Evolutionary conservation across 2,113 vertebrate species (phyloP).

Genomic region (Laticauda colubrina): DNA sequence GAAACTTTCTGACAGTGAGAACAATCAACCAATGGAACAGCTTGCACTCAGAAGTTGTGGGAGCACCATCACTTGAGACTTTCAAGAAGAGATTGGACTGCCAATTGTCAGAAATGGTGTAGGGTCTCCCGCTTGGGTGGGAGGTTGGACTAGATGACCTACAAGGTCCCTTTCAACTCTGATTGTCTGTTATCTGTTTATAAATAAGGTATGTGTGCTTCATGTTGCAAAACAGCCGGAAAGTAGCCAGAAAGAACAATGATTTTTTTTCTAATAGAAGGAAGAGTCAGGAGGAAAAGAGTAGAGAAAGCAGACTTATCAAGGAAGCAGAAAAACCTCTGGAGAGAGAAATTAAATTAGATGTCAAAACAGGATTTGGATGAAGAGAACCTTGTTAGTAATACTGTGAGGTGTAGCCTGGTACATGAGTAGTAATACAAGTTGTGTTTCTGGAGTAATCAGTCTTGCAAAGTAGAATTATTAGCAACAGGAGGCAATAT

Average conservation of each 20-base stretch:
- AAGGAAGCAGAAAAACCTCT: neutral
- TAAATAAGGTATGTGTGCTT: neutral
- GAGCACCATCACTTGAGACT: too few species aligned
- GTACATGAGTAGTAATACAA: neutral
- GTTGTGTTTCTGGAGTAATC: neutral
- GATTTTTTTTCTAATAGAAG: neutral
- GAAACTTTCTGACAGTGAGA: too few species aligned
- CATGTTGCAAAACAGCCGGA: neutral
- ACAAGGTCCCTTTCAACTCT: too few species aligned
- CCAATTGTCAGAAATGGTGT: too few species aligned
- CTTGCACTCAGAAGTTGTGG: too few species aligned
- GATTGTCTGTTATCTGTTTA: too few species aligned
- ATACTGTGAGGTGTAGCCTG: neutral
- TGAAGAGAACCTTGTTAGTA: neutral
- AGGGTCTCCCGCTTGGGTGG: too few species aligned
- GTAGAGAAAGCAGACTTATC: neutral
- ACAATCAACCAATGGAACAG: too few species aligned
- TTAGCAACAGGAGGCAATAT: neutral
- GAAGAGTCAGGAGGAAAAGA: neutral
- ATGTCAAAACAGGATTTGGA: neutral
- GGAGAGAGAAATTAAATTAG: neutral
- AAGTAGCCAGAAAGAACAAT: neutral
- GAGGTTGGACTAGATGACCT: too few species aligned
- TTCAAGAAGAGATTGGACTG: too few species aligned
- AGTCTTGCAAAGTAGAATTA: neutral